Conservation (phyloP, 2,113 vertebrate genomes). For the Clarias batrachus region DNA sequence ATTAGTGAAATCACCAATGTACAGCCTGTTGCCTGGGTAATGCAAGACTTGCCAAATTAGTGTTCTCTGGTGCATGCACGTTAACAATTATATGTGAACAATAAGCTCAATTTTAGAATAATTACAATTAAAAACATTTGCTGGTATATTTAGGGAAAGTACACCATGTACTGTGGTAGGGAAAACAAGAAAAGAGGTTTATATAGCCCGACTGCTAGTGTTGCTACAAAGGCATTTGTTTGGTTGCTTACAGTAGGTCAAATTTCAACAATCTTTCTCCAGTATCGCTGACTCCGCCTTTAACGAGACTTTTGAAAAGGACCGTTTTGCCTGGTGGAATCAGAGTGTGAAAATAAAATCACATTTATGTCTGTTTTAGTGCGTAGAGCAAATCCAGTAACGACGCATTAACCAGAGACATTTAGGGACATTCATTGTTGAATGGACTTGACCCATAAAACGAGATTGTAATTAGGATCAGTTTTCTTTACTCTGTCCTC, state of each 20-base stretch:
- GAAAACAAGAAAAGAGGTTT: neutral
- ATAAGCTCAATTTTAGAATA: neutral
- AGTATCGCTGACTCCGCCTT: neutral
- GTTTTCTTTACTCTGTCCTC: constrained; percentile 3
- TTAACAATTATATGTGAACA: constrained; percentile 12
- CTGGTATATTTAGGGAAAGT: neutral
- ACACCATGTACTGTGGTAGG: neutral
- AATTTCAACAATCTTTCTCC: too few relatives aligned
- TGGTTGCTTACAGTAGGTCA: too few relatives aligned
- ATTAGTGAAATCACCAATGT: constrained; percentile 1
- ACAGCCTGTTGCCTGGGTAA: constrained; percentile 8
- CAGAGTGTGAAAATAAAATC: neutral
- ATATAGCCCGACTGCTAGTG: too few relatives aligned
- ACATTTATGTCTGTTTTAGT: neutral
- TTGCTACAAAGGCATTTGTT: too few relatives aligned
- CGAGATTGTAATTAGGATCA: neutral
- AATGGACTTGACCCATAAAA: neutral
- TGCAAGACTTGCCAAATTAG: neutral
- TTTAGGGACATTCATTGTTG: neutral
- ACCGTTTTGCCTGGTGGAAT: neutral
- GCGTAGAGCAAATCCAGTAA: neutral
- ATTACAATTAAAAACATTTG: neutral
- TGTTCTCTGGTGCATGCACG: constrained; percentile 2
- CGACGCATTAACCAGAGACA: neutral
- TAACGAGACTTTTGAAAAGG: neutral